Evolutionary conservation across 2,113 vertebrate species (phyloP), one percentile per base, ranked within the genome.

Genomic region (Halichoeres trimaculatus): DNA sequence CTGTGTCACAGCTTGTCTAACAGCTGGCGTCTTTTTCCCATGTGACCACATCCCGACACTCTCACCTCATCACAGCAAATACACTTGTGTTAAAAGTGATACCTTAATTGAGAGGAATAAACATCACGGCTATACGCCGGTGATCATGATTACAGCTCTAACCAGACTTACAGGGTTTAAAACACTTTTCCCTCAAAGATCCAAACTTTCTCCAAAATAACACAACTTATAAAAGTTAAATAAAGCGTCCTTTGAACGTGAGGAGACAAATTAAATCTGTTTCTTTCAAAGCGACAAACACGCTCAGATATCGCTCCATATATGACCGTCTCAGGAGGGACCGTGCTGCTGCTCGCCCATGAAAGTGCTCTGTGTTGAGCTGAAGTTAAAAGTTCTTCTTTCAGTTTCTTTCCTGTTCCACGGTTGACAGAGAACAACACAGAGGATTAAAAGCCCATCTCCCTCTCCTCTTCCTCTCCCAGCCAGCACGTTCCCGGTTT

Each of bases 401-500:
- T 56, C 26, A 45, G 19, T 63, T 35, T 10, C 30, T 83, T 61
- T 70, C 38, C 24, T 48, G 55, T 48, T 45, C 5, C 12, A 8
- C 66, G 62, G 70, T 62, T 54, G 66, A 68, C 30, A 11, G 40
- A 12, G 45, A 64, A 38, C 35, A 36, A 30, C 55, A 59, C 26
- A 36, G n/a, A 52, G 30, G 59, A 48, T 48, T 1, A 52, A 35
- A 74, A 48, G 36, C 51, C 51, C 17, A 13, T 68, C 65, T 58
- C 23, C 12, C 8, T 69, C 38, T 56, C 13, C 8, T 77, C 57
- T 41, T 56, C 34, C 30, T 4, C 57, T 54, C 24, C 7, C 70
- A 66, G 65, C 61, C 65, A 68, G 67, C 59, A 66, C 58, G 51
- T 56, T 71, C 72, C 54, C 19, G 67, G 9, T 35, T 53, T 40